Conservation (phyloP, 2,797 vertebrate species). For the Pyrrhura leucotis region DNA sequence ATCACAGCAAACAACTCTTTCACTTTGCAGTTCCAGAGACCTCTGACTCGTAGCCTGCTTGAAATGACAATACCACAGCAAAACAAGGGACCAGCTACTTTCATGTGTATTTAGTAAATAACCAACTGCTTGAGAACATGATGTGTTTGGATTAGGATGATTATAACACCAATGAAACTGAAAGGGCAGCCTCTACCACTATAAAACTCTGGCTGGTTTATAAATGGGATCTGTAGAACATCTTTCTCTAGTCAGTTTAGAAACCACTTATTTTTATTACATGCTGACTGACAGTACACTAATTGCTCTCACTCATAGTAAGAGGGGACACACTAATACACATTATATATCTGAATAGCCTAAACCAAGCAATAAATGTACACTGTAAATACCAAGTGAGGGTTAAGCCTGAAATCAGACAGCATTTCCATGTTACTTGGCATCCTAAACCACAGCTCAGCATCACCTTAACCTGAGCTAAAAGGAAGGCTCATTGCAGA, state of each 20-base stretch:
- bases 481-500: background rate
- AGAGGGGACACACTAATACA: background rate
- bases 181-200: background rate
- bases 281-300: background rate
- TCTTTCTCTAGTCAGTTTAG: background rate
- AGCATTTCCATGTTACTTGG: background rate
- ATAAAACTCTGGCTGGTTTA: background rate
- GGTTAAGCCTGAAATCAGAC: background rate
- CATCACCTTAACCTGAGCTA: fast-evolving
- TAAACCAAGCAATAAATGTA: background rate
- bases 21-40: background rate
- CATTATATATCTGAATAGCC: background rate
- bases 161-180: background rate
- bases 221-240: background rate
- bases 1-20: background rate
- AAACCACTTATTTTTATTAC: conserved; percentile 18
- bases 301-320: conserved; percentile 10
- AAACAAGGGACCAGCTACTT: background rate
- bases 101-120: background rate
- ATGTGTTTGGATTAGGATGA: background rate
- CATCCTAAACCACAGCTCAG: background rate
- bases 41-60: background rate
- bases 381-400: background rate
- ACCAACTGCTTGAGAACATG: background rate
- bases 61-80: background rate